phyloP scores from a whole-genome alignment of 2,888 invertebrate species.

The Allygus modestus region DNA sequence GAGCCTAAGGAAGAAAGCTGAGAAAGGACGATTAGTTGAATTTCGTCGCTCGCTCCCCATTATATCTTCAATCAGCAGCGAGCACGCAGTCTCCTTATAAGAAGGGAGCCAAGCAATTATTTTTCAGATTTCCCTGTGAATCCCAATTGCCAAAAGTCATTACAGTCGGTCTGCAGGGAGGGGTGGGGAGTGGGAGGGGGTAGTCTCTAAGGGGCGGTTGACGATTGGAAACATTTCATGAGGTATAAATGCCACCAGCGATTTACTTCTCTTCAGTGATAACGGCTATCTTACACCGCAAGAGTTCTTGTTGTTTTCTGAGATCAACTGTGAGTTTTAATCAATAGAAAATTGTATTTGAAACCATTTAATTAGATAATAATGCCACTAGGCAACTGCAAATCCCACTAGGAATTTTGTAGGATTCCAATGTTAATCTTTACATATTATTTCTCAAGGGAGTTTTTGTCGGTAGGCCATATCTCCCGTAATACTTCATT shows the following conservation, averaged over 20 bases:
- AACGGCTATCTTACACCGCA: too few species aligned
- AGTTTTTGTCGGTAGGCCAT: too few species aligned
- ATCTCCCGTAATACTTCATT: too few species aligned
- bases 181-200: not conserved
- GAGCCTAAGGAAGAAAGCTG: not conserved
- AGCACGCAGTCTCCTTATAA: not conserved
- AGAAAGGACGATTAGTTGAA: not conserved
- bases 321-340: too few species aligned
- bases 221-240: conserved; percentile 32
- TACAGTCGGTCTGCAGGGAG: conserved; percentile 2
- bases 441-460: too few species aligned
- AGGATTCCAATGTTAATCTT: too few species aligned
- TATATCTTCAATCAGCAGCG: conserved; percentile 29
- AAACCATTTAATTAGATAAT: too few species aligned
- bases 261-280: not conserved
- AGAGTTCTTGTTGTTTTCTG: too few species aligned
- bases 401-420: too few species aligned
- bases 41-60: not conserved
- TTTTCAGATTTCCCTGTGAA: conserved; percentile 56
- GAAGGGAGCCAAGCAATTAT: conserved; percentile 49
- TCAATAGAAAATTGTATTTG: too few species aligned
- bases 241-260: conserved; percentile 19
- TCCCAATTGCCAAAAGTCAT: conserved; percentile 53
- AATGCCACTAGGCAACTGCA: too few species aligned
- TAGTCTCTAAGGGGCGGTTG: not conserved